A percentile compares a stretch with the other conserved stretches of the same genome.
Evolutionary conservation across 2,113 vertebrate genomes (phyloP).

Genomic region (Mola mola): DNA sequence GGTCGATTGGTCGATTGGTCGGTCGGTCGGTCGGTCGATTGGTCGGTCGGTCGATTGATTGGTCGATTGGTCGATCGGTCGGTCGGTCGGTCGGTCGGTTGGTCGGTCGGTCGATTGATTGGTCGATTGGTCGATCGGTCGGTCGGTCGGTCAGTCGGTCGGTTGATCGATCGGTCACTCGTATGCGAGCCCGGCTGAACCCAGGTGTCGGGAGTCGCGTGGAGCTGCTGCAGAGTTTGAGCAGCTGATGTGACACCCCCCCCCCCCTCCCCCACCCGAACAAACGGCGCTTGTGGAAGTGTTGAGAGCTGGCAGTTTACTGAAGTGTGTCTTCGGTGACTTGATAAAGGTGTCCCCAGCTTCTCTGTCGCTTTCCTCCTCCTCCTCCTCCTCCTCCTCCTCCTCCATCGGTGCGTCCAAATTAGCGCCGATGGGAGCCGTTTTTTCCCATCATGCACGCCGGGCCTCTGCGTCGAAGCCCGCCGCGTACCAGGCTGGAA

Average conservation of each 20-base stretch:
- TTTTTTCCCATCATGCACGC: constrained; percentile 45
- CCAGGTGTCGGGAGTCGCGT: constrained; percentile 22
- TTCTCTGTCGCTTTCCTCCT: constrained; percentile 14
- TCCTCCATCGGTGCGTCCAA: constrained; percentile 34
- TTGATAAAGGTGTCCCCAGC: constrained; percentile 57
- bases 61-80: too few species aligned
- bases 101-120: too few species aligned
- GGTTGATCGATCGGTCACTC: too few species aligned
- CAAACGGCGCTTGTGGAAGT: constrained; percentile 48
- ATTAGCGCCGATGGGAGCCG: constrained; percentile 43
- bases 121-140: too few species aligned
- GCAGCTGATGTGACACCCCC: constrained; percentile 26
- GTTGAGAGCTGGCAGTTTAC: constrained; percentile 73
- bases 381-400: not conserved
- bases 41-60: too few species aligned
- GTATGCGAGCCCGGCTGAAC: constrained; percentile 59
- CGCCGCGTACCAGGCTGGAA: not conserved
- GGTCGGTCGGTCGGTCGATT: too few species aligned
- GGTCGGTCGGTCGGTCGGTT: too few species aligned
- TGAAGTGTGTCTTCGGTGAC: constrained; percentile 64
- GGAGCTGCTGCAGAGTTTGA: constrained; percentile 61
- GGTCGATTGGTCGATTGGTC: too few species aligned
- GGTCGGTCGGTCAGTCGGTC: too few species aligned
- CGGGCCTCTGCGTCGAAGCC: constrained; percentile 57
- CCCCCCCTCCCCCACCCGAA: not conserved